phyloP scores from a whole-genome alignment of 2,888 invertebrate genomes.

The Sminthurides aquaticus region DNA sequence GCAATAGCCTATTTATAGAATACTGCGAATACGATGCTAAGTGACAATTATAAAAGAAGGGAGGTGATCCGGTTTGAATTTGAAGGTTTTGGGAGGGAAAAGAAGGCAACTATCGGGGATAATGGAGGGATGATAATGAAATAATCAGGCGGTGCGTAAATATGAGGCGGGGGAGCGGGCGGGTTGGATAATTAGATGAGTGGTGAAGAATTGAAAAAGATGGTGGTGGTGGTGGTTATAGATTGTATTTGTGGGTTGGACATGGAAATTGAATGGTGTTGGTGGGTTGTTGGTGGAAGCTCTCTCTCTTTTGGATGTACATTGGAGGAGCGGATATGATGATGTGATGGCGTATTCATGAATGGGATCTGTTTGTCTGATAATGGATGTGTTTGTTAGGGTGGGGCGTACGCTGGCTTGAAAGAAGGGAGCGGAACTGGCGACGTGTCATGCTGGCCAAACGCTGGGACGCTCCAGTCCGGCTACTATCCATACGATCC shows the following conservation, averaged over 20 bases:
- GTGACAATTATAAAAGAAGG: too few species aligned
- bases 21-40: too few species aligned
- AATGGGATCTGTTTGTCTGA: conserved; percentile 42
- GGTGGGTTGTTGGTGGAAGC: too few species aligned
- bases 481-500: conserved; percentile 80
- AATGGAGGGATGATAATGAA: too few species aligned
- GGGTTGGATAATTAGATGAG: neutral
- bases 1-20: too few species aligned
- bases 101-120: too few species aligned
- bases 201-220: neutral
- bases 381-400: conserved; percentile 42
- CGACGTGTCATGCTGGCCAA: conserved; percentile 85
- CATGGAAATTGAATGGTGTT: conserved; percentile 9
- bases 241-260: neutral
- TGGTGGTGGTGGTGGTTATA: neutral
- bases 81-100: too few species aligned
- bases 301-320: conserved; percentile 23
- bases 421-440: conserved; percentile 71
- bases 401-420: conserved; percentile 49
- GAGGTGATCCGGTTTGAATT: too few species aligned
- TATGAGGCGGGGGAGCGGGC: too few species aligned
- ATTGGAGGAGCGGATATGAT: conserved; percentile 22
- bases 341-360: conserved; percentile 29
- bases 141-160: too few species aligned
- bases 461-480: conserved; percentile 76